Conservation (phyloP, 2,113 vertebrate species). For the Ammospiza nelsoni region DNA sequence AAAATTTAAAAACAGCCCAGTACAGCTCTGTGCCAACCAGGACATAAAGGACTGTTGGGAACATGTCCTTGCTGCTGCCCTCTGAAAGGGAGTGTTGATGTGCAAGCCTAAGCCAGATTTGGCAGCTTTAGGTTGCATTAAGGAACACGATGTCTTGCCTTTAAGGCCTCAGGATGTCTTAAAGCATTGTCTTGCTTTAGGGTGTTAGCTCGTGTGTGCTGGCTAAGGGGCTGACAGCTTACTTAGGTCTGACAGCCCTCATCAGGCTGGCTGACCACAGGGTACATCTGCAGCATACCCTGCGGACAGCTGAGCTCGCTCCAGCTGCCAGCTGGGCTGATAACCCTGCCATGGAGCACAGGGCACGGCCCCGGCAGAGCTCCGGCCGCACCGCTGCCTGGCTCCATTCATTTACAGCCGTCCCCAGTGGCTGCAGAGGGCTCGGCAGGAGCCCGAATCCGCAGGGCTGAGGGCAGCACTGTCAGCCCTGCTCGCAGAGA, state of each 20-base stretch:
- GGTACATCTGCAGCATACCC: neutral
- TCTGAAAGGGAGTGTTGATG: neutral
- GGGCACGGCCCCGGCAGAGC: neutral
- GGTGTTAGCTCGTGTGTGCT: neutral
- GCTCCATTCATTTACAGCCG: neutral
- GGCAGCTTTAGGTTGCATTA: neutral
- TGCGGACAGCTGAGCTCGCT: neutral
- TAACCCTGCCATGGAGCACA: neutral
- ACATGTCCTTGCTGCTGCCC: neutral
- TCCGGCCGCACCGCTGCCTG: rapidly evolving
- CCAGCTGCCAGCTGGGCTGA: neutral
- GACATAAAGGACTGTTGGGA: neutral
- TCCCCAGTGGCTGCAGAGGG: neutral
- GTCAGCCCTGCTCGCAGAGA: rapidly evolving
- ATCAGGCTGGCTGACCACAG: neutral
- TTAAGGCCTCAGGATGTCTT: neutral
- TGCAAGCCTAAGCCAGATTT: neutral
- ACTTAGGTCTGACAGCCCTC: neutral
- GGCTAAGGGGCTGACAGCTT: neutral
- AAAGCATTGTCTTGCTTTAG: neutral
- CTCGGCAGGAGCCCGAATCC: neutral
- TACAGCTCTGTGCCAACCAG: neutral
- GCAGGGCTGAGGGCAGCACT: rapidly evolving
- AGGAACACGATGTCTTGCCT: neutral
- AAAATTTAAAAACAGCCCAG: neutral